A percentile compares a stretch with the other conserved stretches of the same genome.
phyloP scores from a whole-genome alignment of 2,113 vertebrate species.

The Cebus imitator region DNA sequence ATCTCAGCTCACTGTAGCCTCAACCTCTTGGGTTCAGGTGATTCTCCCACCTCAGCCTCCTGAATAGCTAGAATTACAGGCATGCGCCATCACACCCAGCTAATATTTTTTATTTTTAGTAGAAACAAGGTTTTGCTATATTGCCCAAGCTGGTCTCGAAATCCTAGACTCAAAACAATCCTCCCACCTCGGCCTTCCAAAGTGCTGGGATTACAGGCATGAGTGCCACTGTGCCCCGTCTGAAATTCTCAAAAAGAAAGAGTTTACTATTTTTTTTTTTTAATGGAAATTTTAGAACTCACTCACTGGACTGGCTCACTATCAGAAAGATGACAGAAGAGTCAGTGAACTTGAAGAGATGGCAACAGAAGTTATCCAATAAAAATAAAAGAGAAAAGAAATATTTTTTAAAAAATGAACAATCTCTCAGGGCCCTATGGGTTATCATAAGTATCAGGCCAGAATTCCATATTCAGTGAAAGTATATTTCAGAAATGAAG shows the following conservation, averaged over 20 bases:
- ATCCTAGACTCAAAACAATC: too few relatives aligned
- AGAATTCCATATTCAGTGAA: background rate
- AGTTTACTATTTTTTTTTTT: background rate
- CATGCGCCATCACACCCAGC: too few relatives aligned
- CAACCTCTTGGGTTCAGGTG: too few relatives aligned
- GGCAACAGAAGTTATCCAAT: background rate
- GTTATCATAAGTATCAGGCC: background rate
- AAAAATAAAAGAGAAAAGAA: background rate
- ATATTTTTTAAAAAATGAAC: background rate
- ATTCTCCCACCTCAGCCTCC: too few relatives aligned
- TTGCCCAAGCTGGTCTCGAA: too few relatives aligned
- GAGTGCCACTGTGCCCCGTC: too few relatives aligned
- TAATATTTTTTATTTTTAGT: too few relatives aligned
- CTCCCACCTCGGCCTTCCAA: too few relatives aligned
- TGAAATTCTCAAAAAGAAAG: background rate
- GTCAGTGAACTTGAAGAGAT: background rate
- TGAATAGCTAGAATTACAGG: too few relatives aligned
- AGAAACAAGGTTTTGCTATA: too few relatives aligned
- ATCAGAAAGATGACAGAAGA: background rate
- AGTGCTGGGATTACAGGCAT: too few relatives aligned
- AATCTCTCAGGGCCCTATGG: background rate
- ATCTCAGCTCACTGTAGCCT: too few relatives aligned
- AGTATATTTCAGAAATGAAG: background rate
- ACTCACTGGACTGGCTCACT: background rate
- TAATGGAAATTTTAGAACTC: conserved; percentile 9